Evolutionary conservation across 2,797 vertebrate species (phyloP).

Genomic region (Hapalemur alaotrensis): DNA sequence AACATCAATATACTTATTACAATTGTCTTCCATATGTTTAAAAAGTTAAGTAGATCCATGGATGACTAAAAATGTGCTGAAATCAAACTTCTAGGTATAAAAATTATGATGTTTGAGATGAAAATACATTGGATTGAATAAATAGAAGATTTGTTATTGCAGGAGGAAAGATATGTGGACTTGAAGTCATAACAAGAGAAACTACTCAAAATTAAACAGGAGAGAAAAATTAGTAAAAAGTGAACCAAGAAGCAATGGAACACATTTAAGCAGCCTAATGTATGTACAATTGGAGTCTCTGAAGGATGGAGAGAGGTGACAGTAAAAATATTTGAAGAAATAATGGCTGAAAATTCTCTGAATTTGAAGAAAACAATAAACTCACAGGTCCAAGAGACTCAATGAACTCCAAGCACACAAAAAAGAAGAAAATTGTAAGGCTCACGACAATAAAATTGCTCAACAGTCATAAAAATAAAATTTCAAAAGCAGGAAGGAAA

Average conservation of each 20-base stretch:
- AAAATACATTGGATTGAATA: not conserved
- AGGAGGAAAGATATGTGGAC: not conserved
- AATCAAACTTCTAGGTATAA: not conserved
- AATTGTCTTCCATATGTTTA: not conserved
- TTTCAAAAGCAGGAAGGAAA: not conserved
- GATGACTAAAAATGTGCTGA: constrained; percentile 18
- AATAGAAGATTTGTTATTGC: not conserved
- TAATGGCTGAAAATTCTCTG: not conserved
- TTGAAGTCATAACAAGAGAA: constrained; percentile 7
- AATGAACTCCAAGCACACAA: not conserved
- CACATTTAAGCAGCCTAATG: not conserved
- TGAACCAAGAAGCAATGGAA: not conserved
- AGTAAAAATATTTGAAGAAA: not conserved
- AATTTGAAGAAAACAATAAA: not conserved
- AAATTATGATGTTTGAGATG: not conserved
- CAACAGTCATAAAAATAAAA: not conserved
- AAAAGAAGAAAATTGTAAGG: not conserved
- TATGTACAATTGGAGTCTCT: not conserved
- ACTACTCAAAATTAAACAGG: not conserved
- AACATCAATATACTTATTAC: not conserved
- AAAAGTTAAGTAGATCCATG: not conserved
- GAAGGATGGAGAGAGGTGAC: not conserved
- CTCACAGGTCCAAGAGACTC: not conserved
- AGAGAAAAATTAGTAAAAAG: not conserved
- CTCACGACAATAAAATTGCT: not conserved